A percentile compares a stretch with the other conserved stretches of the same genome.
Evolutionary conservation across 2,888 invertebrate genomes (phyloP).

Genomic region (Stomorhina lunata): DNA sequence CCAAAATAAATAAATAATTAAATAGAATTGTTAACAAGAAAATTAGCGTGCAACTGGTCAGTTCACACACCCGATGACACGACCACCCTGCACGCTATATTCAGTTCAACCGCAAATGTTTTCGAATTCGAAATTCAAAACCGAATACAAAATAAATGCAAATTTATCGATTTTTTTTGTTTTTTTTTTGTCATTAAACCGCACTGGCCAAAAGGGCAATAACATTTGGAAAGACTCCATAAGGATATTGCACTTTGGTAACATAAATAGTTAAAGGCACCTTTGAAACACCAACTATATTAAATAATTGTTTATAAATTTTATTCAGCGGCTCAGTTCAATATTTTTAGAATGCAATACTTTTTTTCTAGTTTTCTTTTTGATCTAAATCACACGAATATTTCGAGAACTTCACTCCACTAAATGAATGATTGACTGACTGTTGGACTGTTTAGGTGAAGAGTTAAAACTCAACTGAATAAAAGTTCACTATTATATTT

Average conservation of each 20-base stretch:
- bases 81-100: conserved; percentile 43
- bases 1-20: neutral
- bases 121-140: conserved; percentile 32
- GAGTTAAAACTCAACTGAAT: conserved; percentile 76
- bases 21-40: neutral
- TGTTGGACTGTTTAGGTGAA: conserved; percentile 69
- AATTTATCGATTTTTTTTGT: conserved; percentile 77
- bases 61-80: conserved; percentile 26
- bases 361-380: neutral
- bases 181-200: conserved; percentile 6
- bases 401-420: neutral
- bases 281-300: neutral
- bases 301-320: neutral
- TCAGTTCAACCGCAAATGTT: conserved; percentile 29
- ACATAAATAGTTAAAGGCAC: conserved; percentile 33
- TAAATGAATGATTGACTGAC: neutral
- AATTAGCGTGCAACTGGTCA: conserved; percentile 64
- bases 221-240: conserved; percentile 68
- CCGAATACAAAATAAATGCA: conserved; percentile 67
- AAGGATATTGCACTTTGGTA: conserved; percentile 76
- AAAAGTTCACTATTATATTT: conserved; percentile 50
- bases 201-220: conserved; percentile 73
- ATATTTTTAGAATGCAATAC: conserved; percentile 1
- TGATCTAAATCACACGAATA: neutral
- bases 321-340: neutral